Percentiles rank a stretch among this genome's conserved stretches.
These are phyloP conservation scores for Trichechus manatus DNA, from an alignment of 2,113 vertebrate species.

Conservation along the genomic window DNA sequence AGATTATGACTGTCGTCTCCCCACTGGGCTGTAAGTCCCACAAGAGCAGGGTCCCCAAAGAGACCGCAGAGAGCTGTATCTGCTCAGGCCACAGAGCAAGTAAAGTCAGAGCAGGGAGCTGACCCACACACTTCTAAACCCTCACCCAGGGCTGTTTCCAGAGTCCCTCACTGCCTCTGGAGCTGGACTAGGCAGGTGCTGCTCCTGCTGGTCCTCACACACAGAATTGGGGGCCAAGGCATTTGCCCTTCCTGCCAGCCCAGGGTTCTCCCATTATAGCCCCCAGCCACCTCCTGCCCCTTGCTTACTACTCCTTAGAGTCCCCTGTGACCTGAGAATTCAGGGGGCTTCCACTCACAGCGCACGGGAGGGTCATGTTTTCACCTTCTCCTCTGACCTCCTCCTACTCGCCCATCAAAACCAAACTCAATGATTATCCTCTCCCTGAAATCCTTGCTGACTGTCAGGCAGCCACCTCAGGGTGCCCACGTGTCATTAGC, in stretches of 20 bases:
- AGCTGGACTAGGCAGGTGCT: neutral
- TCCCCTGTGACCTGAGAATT: neutral
- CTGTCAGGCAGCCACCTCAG: neutral
- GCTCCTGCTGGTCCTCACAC: neutral
- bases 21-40: neutral
- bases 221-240: neutral
- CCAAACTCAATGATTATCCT: neutral
- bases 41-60: no score
- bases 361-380: rapidly evolving
- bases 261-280: neutral
- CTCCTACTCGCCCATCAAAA: neutral
- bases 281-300: neutral
- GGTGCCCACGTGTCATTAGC: neutral
- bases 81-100: neutral
- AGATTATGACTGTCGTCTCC: neutral
- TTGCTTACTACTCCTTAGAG: neutral
- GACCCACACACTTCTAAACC: neutral
- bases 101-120: neutral
- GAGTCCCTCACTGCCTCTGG: neutral
- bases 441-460: neutral
- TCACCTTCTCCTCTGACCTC: neutral
- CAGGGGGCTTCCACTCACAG: neutral
- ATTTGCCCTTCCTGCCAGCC: neutral
- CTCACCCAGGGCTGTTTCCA: neutral
- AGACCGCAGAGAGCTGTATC: neutral